Conservation (phyloP, 2,113 vertebrate species). For the Hemibagrus wyckioides region DNA sequence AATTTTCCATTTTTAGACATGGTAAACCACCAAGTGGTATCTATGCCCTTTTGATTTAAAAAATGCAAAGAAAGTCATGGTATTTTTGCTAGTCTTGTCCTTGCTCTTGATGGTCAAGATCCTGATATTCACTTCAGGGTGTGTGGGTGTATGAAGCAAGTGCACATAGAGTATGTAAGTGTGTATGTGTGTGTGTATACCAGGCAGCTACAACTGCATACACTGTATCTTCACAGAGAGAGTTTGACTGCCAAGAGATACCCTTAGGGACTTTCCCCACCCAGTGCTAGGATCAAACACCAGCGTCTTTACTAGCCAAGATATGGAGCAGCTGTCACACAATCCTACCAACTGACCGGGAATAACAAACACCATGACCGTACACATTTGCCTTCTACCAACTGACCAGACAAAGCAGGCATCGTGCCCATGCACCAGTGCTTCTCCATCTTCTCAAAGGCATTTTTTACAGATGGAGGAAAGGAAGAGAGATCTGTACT, state of each 20-base stretch:
- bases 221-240: background rate
- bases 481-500: background rate
- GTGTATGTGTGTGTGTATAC: background rate
- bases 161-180: background rate
- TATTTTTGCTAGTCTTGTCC: background rate
- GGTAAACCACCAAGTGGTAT: background rate
- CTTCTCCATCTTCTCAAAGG: background rate
- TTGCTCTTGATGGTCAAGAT: background rate
- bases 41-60: background rate
- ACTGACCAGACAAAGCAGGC: background rate
- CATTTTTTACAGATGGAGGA: background rate
- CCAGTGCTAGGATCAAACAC: background rate
- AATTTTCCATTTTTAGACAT: background rate
- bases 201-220: constrained; percentile 21
- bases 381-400: background rate
- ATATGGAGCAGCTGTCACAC: constrained; percentile 32
- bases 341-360: background rate
- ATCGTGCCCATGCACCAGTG: background rate
- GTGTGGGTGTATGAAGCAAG: constrained; percentile 17
- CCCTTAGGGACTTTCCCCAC: background rate
- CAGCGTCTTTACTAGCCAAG: constrained; percentile 10
- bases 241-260: constrained; percentile 1
- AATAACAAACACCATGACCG: background rate
- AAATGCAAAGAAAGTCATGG: background rate
- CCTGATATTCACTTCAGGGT: background rate